Evolutionary conservation across 1,140 invertebrate genomes (phyloP).

Genomic region (Brachionus manjavacas): DNA sequence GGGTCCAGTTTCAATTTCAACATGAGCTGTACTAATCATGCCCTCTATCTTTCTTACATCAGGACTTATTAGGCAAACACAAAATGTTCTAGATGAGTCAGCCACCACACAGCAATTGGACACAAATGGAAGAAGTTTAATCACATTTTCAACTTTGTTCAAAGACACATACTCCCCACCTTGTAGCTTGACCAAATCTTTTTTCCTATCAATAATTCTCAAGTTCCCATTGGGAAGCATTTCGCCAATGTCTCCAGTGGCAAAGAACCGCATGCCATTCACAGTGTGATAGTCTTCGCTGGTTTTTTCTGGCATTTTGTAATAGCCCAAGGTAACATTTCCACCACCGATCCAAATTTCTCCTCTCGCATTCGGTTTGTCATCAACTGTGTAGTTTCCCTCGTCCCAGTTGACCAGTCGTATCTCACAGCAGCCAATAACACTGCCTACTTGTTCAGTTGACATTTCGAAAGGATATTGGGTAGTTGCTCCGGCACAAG

Average conservation of each 20-base stretch:
- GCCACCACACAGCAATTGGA: constrained; percentile 29
- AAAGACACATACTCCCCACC: constrained; percentile 92
- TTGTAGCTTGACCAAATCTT: constrained; percentile 94
- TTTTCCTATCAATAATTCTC: constrained; percentile 88
- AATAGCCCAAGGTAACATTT: constrained; percentile 86
- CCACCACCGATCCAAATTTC: constrained; percentile 87
- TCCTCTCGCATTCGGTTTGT: constrained; percentile 82
- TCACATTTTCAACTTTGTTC: constrained; percentile 72
- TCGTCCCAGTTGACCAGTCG: constrained; percentile 88
- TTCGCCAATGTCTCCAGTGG: constrained; percentile 92
- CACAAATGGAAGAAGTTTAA: constrained; percentile 3
- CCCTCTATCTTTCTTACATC: constrained; percentile 17
- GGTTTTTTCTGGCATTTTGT: constrained; percentile 73
- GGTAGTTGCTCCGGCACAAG: constrained; percentile 82
- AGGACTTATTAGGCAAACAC: constrained; percentile 30
- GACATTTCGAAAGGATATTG: constrained; percentile 71
- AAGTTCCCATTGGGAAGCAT: constrained; percentile 83
- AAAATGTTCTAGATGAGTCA: not conserved
- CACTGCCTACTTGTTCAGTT: constrained; percentile 80
- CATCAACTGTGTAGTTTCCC: constrained; percentile 78
- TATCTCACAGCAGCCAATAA: constrained; percentile 78
- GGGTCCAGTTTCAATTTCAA: not conserved
- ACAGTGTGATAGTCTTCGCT: constrained; percentile 4
- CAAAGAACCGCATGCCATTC: constrained; percentile 80
- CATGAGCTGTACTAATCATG: not conserved